Conservation (phyloP, 2,888 invertebrate genomes). For the Tetragnatha montana region DNA sequence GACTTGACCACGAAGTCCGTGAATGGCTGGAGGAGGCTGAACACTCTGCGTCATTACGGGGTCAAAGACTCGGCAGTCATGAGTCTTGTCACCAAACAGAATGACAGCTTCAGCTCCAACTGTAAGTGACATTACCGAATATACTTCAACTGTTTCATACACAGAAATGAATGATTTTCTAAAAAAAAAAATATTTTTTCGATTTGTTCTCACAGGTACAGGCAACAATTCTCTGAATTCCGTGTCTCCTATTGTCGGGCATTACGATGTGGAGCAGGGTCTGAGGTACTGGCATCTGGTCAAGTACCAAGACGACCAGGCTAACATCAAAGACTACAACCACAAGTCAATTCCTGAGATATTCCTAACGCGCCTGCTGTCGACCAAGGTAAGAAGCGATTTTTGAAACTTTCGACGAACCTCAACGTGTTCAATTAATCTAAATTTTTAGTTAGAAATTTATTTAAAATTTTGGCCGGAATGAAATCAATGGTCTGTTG, state of each 20-base stretch:
- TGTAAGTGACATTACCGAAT: constrained; percentile 79
- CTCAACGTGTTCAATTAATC: too few species aligned
- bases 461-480: too few species aligned
- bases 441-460: too few species aligned
- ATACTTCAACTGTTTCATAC: not conserved
- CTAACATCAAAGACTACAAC: constrained; percentile 80
- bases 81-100: constrained; percentile 88
- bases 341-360: constrained; percentile 93
- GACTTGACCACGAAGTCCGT: constrained; percentile 88
- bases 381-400: constrained; percentile 72
- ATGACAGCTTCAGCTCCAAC: constrained; percentile 73
- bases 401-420: too few species aligned
- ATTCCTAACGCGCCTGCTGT: constrained; percentile 76
- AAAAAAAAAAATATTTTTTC: too few species aligned
- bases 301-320: constrained; percentile 89
- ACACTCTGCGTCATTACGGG: constrained; percentile 94
- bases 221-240: constrained; percentile 68
- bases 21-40: constrained; percentile 88
- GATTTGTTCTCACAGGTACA: constrained; percentile 40
- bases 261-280: constrained; percentile 70
- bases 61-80: constrained; percentile 95
- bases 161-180: too few species aligned
- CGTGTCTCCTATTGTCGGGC: constrained; percentile 65
- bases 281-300: constrained; percentile 88
- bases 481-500: too few species aligned